A percentile compares a stretch with the other conserved stretches of the same genome.
Evolutionary conservation across 2,888 invertebrate genomes (phyloP).

Genomic region (Ophion obscuratus): DNA sequence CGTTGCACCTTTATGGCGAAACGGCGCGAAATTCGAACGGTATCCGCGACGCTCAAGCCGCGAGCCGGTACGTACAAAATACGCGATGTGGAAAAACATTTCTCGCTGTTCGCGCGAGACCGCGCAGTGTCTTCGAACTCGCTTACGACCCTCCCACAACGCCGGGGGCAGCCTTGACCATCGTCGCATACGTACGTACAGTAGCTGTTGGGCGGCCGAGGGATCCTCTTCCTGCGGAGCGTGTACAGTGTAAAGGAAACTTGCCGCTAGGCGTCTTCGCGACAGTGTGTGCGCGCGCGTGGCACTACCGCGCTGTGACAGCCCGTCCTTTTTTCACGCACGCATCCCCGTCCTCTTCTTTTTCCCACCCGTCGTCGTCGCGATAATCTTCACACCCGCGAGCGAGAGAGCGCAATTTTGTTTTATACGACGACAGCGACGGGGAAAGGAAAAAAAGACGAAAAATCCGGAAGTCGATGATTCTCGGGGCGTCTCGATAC

Average conservation of each 20-base stretch:
- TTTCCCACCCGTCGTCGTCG: not conserved
- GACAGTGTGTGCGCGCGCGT: slow-evolving; percentile 26
- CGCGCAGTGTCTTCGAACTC: not conserved
- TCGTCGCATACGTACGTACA: not conserved
- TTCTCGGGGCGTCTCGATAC: not conserved
- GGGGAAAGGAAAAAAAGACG: not conserved
- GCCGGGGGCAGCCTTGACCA: not conserved
- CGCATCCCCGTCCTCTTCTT: slow-evolving; percentile 32
- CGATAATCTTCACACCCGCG: slow-evolving; percentile 1
- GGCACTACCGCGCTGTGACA: slow-evolving; percentile 15
- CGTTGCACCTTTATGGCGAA: not conserved
- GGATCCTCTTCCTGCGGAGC: not conserved
- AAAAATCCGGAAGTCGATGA: not conserved
- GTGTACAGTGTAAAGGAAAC: not conserved
- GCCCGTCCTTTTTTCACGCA: slow-evolving; percentile 29
- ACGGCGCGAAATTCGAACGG: not conserved
- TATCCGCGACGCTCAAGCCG: not conserved
- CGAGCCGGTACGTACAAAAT: not conserved
- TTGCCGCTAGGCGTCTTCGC: slow-evolving; percentile 12
- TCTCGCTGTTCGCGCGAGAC: not conserved
- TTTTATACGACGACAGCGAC: not conserved
- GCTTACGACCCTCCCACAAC: not conserved
- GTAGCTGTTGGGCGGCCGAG: not conserved
- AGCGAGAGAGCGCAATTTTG: not conserved
- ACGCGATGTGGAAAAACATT: not conserved